Base-by-base conservation (phyloP, 2,113 vertebrate genomes). In the Xenopus borealis region DNA sequence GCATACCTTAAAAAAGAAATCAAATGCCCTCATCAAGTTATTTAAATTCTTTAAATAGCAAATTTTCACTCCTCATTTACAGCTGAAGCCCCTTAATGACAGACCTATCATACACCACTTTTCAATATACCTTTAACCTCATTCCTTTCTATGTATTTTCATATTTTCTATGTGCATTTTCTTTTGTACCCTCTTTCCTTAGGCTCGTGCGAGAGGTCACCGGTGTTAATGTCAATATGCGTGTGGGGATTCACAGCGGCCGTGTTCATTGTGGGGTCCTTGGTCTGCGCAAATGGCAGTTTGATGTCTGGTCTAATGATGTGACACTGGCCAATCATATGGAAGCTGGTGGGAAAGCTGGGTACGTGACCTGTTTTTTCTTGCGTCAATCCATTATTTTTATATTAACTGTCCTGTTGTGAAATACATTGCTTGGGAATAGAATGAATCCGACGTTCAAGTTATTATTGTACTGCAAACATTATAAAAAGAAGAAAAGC, bases 181-280 rank as follows among this genome's bases (percentile, higher is more conserved):
- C 2, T 6, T 72, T 62, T n/a, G 1, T 1, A 61, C 0, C 3
- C 75, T 64, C 14, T n/a, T 46, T 44, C 7, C 50, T 78, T 19
- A 98, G 96, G 89, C 85, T 98, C 86, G 96, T 98, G 69, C 92
- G 96, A 0, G 96, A 98, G 86, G 96, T 97, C 72, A 98, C 95
- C 0, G 96, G 96, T 13, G 96, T 98, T 77, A 98, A 97, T 10
- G 95, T 98, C n/a, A 98, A 98, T 92, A 98, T 98, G 96, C 94
- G 96, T 0, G 96, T 98, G 17, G 96, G 96, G 79, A 98, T 98
- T 82, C 96, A 98, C 89, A 98, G 95, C 0, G 95, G 95, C 12
- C 93, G 95, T 0, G 96, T 98, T 45, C 96, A 98, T 86, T 98
- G 96, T 0, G 96, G 96, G 0, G 96, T 98, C 72, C 90, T 98